phyloP scores from a whole-genome alignment of 2,888 invertebrate species.

The Eucera pruinosa region DNA sequence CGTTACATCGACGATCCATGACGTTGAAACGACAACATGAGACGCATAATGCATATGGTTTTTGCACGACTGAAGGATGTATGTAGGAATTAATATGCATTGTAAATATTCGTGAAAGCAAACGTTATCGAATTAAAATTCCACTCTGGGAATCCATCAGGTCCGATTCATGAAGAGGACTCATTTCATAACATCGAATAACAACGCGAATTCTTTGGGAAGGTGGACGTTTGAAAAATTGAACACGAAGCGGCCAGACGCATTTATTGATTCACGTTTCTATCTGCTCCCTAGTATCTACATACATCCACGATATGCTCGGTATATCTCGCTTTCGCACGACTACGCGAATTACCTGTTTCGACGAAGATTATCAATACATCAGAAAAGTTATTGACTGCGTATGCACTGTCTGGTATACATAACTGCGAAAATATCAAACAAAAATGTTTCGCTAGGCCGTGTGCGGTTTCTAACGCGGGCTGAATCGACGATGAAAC shows the following conservation, averaged over 20 bases:
- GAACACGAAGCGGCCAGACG: slow-evolving; percentile 43
- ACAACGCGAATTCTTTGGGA: slow-evolving; percentile 8
- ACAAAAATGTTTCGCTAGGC: slow-evolving; percentile 20
- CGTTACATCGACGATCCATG: slow-evolving; percentile 29
- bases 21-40: slow-evolving; percentile 1
- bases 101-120: slow-evolving; percentile 11
- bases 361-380: slow-evolving; percentile 50
- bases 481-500: slow-evolving; percentile 47
- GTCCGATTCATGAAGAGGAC: background rate
- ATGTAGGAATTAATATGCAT: background rate
- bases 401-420: slow-evolving; percentile 1
- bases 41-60: slow-evolving; percentile 10
- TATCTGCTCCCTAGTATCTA: slow-evolving; percentile 26
- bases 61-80: background rate
- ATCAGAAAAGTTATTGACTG: slow-evolving; percentile 41
- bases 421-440: slow-evolving; percentile 11
- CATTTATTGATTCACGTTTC: slow-evolving; percentile 58
- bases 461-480: slow-evolving; percentile 15
- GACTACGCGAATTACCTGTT: slow-evolving; percentile 39
- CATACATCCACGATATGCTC: slow-evolving; percentile 15
- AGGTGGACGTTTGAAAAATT: slow-evolving; percentile 35
- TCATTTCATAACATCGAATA: slow-evolving; percentile 7
- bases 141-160: background rate
- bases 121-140: slow-evolving; percentile 10
- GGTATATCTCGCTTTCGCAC: slow-evolving; percentile 24